Percentiles rank a stretch among this genome's conserved stretches.
phyloP scores from a whole-genome alignment of 1,140 invertebrate species.

The Conopomorpha cramerella region DNA sequence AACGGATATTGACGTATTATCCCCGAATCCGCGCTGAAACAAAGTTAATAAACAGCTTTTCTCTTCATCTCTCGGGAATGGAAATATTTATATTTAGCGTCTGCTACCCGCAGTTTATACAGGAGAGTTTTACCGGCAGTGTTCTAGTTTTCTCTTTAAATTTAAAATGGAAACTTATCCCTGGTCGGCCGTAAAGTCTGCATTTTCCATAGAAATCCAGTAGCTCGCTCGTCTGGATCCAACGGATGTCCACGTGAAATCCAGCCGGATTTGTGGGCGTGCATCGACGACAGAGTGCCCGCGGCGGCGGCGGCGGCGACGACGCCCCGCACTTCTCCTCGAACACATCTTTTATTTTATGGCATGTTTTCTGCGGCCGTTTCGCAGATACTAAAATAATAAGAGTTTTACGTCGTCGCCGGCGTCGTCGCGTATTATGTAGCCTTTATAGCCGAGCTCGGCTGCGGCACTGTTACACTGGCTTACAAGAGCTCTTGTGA shows the following conservation, averaged over 20 bases:
- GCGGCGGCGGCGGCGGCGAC: slow-evolving; percentile 15
- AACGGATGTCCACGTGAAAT: slow-evolving; percentile 48
- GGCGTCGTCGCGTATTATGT: slow-evolving; percentile 54
- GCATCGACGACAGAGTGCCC: slow-evolving; percentile 22
- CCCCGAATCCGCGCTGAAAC: neutral
- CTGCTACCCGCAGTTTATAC: slow-evolving; percentile 18
- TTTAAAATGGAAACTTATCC: slow-evolving; percentile 60
- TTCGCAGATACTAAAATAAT: slow-evolving; percentile 60
- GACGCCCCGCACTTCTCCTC: slow-evolving; percentile 30
- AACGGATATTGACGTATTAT: neutral
- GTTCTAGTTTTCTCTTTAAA: slow-evolving; percentile 52
- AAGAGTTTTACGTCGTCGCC: slow-evolving; percentile 54
- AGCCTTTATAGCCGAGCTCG: slow-evolving; percentile 47
- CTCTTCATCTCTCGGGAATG: slow-evolving; percentile 7
- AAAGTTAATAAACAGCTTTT: neutral
- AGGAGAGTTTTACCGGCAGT: too few relatives aligned
- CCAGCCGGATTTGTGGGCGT: slow-evolving; percentile 44
- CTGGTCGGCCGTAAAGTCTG: slow-evolving; percentile 54
- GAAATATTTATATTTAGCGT: slow-evolving; percentile 54
- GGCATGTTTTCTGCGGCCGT: slow-evolving; percentile 50
- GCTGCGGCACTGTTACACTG: slow-evolving; percentile 45
- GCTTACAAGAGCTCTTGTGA: slow-evolving; percentile 51
- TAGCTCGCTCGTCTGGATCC: slow-evolving; percentile 38
- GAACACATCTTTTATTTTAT: slow-evolving; percentile 53
- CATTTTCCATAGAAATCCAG: slow-evolving; percentile 56